phyloP scores from a whole-genome alignment of 1,140 invertebrate genomes.

The Proctacanthus coquilletti region DNA sequence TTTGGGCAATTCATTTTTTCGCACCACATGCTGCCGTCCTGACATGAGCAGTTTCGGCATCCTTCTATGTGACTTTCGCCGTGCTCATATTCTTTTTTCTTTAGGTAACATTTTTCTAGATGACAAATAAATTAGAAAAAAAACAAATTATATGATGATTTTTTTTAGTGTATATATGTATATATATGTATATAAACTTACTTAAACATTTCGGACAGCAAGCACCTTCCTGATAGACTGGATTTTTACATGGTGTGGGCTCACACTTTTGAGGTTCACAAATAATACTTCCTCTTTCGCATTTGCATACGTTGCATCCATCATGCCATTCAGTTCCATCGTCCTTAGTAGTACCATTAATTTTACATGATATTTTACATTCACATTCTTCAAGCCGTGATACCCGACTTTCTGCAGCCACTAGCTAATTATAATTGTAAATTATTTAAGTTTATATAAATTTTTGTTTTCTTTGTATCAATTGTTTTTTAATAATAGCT shows the following conservation, averaged over 20 bases:
- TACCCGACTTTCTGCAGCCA: constrained; percentile 56
- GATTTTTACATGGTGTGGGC: constrained; percentile 57
- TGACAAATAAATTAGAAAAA: constrained; percentile 13
- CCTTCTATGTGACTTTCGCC: constrained; percentile 56
- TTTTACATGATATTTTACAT: constrained; percentile 71
- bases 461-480: neutral
- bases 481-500: no score
- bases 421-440: constrained; percentile 39
- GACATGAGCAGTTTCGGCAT: constrained; percentile 62
- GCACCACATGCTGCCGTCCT: constrained; percentile 68
- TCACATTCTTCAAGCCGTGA: constrained; percentile 70
- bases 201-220: constrained; percentile 76
- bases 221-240: constrained; percentile 54
- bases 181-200: constrained; percentile 37
- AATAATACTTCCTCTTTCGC: constrained; percentile 68
- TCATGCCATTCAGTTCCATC: constrained; percentile 70
- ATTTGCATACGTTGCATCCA: constrained; percentile 67
- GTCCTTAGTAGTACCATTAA: constrained; percentile 59
- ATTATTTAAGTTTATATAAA: neutral
- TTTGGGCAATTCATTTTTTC: constrained; percentile 60
- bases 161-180: no score
- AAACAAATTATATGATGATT: no score
- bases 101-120: constrained; percentile 62
- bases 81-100: constrained; percentile 65
- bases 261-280: constrained; percentile 67